Evolutionary conservation across 2,888 invertebrate species (phyloP), one percentile per base, ranked within the genome.

Genomic region (Drosophila paramelanica): DNA sequence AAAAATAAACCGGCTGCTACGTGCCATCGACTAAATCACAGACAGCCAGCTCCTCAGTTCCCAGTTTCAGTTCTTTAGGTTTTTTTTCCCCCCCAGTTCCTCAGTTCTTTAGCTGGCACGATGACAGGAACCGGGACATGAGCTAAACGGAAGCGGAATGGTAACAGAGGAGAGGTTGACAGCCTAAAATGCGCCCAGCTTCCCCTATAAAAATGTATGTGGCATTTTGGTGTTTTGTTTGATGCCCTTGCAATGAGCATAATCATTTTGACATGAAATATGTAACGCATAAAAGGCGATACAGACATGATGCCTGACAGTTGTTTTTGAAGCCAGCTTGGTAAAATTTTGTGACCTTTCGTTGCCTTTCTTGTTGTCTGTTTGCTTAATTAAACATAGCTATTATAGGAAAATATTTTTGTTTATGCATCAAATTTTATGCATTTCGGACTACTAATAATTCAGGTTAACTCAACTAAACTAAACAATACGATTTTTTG

Each of bases 1-100:
- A 78, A 81, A 81, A 81, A 85, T 85, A 82, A 85, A 85, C 72
- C 75, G 65, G 60, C 71, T 66, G 68, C 67, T 78, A 80, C 81
- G 79, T 79, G 79, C 75, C 75, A 58, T 73, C 50, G 61, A 68
- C 59, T 60, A 77, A 73, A 76, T 77, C 77, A 76, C 74, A 62
- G 55, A 67, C 67, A 51, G 45, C 31, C 71, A 58, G 60, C 51
- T 42, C 23, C 39, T 52, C 45, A 31, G 27, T 31, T 25, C 23
- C 46, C 23, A 13, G 31, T 2, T 41, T 20, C 51, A 27, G 20
- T 14, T 52, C 14, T 7, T 39, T 36, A 17, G 38, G 8, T 46
- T 41, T 25, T 36, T 33, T 20, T 17, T 17, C 1, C 17, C 41
- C 42, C 47, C 39, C 56, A 47, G 55, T 47, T 36, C 17, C 41